phyloP scores from a whole-genome alignment of 2,888 invertebrate genomes.

The Xanthia togata region DNA sequence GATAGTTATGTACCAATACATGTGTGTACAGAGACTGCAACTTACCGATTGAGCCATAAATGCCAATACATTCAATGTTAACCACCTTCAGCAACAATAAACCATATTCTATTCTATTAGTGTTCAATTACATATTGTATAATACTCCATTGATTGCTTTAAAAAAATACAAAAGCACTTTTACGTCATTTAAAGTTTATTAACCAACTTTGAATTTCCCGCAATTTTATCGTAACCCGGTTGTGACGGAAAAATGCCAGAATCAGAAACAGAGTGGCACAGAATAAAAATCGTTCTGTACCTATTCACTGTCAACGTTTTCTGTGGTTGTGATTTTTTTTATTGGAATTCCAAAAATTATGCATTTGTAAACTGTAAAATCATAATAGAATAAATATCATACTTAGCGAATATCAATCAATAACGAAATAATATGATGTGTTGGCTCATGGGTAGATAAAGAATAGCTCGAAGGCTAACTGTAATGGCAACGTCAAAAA shows the following conservation, averaged over 20 bases:
- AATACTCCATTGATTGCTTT: not conserved
- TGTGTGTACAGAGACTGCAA: not conserved
- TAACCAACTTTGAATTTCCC: conserved; percentile 30
- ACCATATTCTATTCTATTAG: not conserved
- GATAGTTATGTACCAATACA: not conserved
- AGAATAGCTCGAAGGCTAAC: not conserved
- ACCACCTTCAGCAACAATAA: not conserved
- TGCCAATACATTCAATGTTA: not conserved
- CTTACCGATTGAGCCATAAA: not conserved
- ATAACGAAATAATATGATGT: not conserved
- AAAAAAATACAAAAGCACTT: not conserved
- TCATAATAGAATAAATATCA: too few species aligned
- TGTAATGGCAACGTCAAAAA: conserved; percentile 61
- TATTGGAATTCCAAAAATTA: not conserved
- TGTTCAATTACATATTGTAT: not conserved
- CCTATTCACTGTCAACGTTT: not conserved
- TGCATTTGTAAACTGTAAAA: not conserved
- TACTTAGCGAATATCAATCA: not conserved
- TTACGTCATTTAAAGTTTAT: not conserved
- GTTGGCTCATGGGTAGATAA: too few species aligned
- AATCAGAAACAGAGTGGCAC: conserved; percentile 2
- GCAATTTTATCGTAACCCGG: conserved; percentile 23
- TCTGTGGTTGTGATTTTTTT: not conserved
- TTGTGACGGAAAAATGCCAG: conserved; percentile 13
- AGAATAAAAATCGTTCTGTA: conserved; percentile 12